Evolutionary conservation across 2,888 invertebrate species (phyloP), one percentile per base, ranked within the genome.

Genomic region (Andrena flavipes): DNA sequence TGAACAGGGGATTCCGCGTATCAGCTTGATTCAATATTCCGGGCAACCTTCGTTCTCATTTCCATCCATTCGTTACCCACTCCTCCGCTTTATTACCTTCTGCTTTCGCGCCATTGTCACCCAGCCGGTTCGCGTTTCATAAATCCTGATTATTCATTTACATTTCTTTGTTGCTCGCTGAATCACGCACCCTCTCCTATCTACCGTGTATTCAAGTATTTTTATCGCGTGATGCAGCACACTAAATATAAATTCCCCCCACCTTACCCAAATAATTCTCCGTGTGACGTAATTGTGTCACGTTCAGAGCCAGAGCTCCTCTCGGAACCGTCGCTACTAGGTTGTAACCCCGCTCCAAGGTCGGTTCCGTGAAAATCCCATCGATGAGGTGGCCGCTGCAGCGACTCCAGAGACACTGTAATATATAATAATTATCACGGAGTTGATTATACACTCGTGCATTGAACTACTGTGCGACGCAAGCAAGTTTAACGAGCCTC

Each of bases 251-350:
- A 29, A 56, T 26, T 48, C 54, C 33, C 20, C 6, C 62, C 23
- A 8, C 30, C 80, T 95, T 94, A 98, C 98, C 98, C 90, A 98
- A 95, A 93, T 97, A 97, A 94, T 98, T 98, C 87, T 96, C 96
- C 92, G 97, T 97, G 91, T 97, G 96, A 80, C 96, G 96, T 81
- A 98, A 95, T 93, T 98, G 98, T 30, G 97, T 97, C 91, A 98
- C 96, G 91, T 98, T 97, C 89, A 98, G 96, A 91, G 97, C 96
- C 92, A 98, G 97, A 69, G 98, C 98, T 16, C 98, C 98, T 71
- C 96, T 95, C 0, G 98, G 98, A 74, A 98, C 96, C 29, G 97
- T 97, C 10, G 98, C 96, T 74, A 98, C 96, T 90, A 97, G 95
- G 71, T 98, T 97, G 94, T 98, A 98, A 79, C 98, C 98, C 62